A percentile compares a stretch with the other conserved stretches of the same genome.
Evolutionary conservation across 2,888 invertebrate species (phyloP).

Genomic region (Tortrix viridana): DNA sequence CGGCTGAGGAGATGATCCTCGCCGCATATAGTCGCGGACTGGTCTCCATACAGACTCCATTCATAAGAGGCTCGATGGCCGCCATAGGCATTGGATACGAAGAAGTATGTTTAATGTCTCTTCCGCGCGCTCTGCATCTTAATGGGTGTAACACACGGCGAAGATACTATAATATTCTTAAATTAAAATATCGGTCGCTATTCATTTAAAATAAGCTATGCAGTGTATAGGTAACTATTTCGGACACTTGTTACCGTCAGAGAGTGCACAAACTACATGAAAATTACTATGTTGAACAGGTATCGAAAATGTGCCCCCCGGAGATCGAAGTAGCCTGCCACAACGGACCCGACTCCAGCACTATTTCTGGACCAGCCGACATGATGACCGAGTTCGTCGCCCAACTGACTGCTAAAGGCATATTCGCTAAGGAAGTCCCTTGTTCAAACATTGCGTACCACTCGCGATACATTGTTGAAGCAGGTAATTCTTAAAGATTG

Average conservation of each 20-base stretch:
- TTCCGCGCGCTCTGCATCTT: background rate
- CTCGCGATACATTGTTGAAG: slow-evolving; percentile 90
- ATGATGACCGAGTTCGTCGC: slow-evolving; percentile 85
- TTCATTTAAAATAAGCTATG: too few species aligned
- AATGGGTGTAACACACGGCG: too few species aligned
- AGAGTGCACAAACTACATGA: background rate
- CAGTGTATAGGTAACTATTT: too few species aligned
- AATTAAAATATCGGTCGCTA: too few species aligned
- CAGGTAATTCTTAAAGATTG: slow-evolving; percentile 59
- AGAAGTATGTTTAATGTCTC: slow-evolving; percentile 57
- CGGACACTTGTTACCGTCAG: too few species aligned
- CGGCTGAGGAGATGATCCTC: slow-evolving; percentile 92
- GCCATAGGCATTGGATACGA: slow-evolving; percentile 89
- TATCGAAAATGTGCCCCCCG: slow-evolving; percentile 73
- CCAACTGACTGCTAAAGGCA: slow-evolving; percentile 60
- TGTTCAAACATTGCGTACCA: slow-evolving; percentile 96
- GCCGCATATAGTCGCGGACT: slow-evolving; percentile 92
- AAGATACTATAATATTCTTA: too few species aligned
- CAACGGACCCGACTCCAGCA: slow-evolving; percentile 90
- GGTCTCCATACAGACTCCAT: slow-evolving; percentile 87
- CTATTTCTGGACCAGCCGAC: slow-evolving; percentile 90
- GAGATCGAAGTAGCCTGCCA: slow-evolving; percentile 91
- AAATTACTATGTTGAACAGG: slow-evolving; percentile 47
- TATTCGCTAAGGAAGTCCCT: slow-evolving; percentile 75
- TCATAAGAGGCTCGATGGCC: slow-evolving; percentile 93